Evolutionary conservation across 2,797 vertebrate genomes (phyloP).

Genomic region (Poecilia wingei): DNA sequence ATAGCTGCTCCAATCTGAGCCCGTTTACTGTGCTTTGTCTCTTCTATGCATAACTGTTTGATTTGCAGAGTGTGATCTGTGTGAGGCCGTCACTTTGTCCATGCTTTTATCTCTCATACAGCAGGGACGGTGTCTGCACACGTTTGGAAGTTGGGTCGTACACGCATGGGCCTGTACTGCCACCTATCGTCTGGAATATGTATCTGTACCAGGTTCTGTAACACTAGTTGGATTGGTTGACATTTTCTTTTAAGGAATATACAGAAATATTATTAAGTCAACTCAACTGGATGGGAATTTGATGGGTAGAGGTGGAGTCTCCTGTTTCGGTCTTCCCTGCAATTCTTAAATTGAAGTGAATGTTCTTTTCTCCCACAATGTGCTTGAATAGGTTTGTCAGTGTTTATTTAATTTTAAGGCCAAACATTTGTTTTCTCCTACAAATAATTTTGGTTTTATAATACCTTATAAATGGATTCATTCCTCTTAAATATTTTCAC

Average conservation of each 20-base stretch:
- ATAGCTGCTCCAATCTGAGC: not conserved
- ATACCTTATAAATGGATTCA: too few relatives aligned
- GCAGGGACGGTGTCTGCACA: conserved; percentile 25
- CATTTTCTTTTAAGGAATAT: not conserved
- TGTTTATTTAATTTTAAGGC: not conserved
- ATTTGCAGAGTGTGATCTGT: conserved; percentile 7
- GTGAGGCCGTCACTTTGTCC: conserved; percentile 18
- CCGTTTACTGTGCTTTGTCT: conserved; percentile 1
- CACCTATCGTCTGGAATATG: conserved; percentile 47
- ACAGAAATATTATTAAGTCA: not conserved
- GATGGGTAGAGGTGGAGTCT: not conserved
- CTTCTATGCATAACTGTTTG: conserved; percentile 7
- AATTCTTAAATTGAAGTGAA: not conserved
- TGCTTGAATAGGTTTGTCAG: not conserved
- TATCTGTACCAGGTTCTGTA: not conserved
- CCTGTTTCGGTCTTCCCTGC: not conserved
- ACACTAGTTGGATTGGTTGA: not conserved
- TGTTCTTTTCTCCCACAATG: not conserved
- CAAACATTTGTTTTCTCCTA: not conserved
- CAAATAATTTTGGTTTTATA: too few relatives aligned
- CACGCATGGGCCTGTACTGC: conserved; percentile 21
- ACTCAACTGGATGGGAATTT: not conserved
- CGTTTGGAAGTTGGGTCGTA: conserved; percentile 13
- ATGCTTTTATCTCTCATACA: conserved; percentile 31
- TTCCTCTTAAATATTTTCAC: not conserved